Evolutionary conservation across 2,888 invertebrate species (phyloP).

Genomic region (Himalopsyche tibetana): DNA sequence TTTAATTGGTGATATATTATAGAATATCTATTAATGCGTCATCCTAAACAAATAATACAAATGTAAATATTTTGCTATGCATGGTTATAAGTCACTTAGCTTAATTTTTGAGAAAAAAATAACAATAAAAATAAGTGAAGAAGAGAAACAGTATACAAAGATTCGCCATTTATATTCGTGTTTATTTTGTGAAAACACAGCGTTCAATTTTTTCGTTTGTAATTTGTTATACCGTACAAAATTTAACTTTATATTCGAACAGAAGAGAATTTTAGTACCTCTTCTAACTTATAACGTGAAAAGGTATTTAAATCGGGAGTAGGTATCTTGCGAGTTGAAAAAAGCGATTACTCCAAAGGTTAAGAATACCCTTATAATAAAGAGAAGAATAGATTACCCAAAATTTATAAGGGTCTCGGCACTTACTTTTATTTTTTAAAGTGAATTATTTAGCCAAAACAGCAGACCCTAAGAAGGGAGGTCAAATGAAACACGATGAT

Average conservation of each 20-base stretch:
- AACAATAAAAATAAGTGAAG: too few relatives aligned
- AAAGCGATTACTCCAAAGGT: conserved; percentile 27
- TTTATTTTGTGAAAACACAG: too few relatives aligned
- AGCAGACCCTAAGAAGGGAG: background rate
- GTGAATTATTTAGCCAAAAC: conserved; percentile 14
- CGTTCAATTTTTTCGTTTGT: too few relatives aligned
- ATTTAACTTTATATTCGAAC: background rate
- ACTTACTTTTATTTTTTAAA: conserved; percentile 24
- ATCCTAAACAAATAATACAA: too few relatives aligned
- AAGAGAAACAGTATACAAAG: too few relatives aligned
- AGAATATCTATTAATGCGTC: too few relatives aligned
- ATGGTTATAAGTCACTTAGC: too few relatives aligned
- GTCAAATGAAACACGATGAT: background rate
- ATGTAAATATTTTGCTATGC: too few relatives aligned
- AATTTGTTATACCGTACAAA: too few relatives aligned
- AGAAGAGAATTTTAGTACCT: background rate
- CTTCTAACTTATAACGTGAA: background rate
- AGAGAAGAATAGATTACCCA: conserved; percentile 31
- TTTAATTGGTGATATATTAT: too few relatives aligned
- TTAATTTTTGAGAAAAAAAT: too few relatives aligned
- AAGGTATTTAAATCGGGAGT: background rate
- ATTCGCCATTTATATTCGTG: too few relatives aligned
- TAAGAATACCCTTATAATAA: conserved; percentile 22
- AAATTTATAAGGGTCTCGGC: conserved; percentile 30
- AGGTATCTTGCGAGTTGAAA: background rate